Base-by-base conservation (phyloP, 1,140 invertebrate genomes). In the Calliphora vicina region DNA sequence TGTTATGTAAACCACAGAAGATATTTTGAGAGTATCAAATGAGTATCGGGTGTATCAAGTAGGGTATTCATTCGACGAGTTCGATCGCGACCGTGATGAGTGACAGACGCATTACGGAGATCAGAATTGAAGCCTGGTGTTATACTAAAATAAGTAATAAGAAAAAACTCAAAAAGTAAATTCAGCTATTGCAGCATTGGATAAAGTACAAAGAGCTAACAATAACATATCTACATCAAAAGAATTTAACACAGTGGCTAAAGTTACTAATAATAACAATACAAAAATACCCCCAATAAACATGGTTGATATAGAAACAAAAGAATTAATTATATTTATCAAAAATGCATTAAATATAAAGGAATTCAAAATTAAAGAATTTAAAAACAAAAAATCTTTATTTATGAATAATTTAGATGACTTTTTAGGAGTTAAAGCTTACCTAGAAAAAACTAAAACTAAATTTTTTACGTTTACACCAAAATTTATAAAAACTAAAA, bases 381-480 rank as follows among this genome's bases (percentile, higher is more conserved):
- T 12, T 73, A 25, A 15, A 73, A 25, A 73, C 27, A 73, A 73
- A 73, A 26, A 26, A 73, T 13, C 20, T 25, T 13, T 73, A 73
- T 73, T 1, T 29, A 26, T 73, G 35, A 76, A 27, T 17, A 29
- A 13, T n/a, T 42, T 76, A 27, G 73, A 76, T n/a, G 26, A 76
- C 17, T 78, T 5, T 78, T 23, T 23, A 43, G 43, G 35, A 78
- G 74, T 78, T 4, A n/a, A 45, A 20, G 17, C 35, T 6, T 78
- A 78, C 26, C 35, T 78, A 43, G 17, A 20, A 20, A 78, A 78
- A 78, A 45, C 74, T 8, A 78, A 43, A 20, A 15, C 43, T 15
- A 78, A 43, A 10, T 78, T 43, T 45, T 78, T 43, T 43, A 43
- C 74, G n/a, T 42, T 43, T 78, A 78, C 74, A 43, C 74, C 74